phyloP scores from a whole-genome alignment of 2,113 vertebrate species.

The Acrocephalus kingi region DNA sequence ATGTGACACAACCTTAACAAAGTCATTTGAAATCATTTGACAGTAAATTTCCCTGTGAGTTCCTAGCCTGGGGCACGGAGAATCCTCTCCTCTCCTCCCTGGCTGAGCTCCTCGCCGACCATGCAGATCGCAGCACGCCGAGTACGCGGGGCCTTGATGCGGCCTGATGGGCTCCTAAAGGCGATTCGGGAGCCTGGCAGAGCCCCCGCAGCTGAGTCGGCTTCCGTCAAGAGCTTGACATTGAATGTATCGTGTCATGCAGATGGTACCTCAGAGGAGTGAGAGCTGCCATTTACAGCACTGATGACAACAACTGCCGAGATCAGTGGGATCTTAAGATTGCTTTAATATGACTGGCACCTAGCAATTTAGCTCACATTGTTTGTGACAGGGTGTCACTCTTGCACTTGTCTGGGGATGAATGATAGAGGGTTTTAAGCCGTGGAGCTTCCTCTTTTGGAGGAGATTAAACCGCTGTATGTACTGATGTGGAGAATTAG shows the following conservation, averaged over 20 bases:
- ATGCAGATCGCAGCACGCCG: constrained; percentile 43
- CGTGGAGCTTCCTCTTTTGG: not conserved
- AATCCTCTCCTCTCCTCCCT: constrained; percentile 54
- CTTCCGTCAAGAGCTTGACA: constrained; percentile 82
- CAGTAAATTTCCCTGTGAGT: constrained; percentile 77
- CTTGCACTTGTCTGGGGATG: constrained; percentile 72
- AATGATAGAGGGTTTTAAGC: constrained; percentile 70
- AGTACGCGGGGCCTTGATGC: constrained; percentile 51
- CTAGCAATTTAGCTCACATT: constrained; percentile 79
- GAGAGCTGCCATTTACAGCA: constrained; percentile 88
- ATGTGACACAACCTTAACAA: constrained; percentile 77
- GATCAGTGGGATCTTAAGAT: constrained; percentile 70
- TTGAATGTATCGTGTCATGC: constrained; percentile 83
- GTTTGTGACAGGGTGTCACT: constrained; percentile 87
- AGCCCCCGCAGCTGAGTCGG: constrained; percentile 69
- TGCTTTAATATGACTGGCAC: constrained; percentile 85
- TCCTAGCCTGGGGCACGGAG: constrained; percentile 68
- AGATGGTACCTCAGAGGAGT: constrained; percentile 75
- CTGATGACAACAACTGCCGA: constrained; percentile 74
- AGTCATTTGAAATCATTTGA: constrained; percentile 81
- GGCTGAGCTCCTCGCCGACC: constrained; percentile 58
- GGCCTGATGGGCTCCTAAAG: constrained; percentile 79
- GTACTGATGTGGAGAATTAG: not conserved
- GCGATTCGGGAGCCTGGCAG: constrained; percentile 70
- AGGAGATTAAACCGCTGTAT: not conserved